Evolutionary conservation across 1,140 invertebrate genomes (phyloP), one percentile per base, ranked within the genome.

Genomic region (Solen grandis): DNA sequence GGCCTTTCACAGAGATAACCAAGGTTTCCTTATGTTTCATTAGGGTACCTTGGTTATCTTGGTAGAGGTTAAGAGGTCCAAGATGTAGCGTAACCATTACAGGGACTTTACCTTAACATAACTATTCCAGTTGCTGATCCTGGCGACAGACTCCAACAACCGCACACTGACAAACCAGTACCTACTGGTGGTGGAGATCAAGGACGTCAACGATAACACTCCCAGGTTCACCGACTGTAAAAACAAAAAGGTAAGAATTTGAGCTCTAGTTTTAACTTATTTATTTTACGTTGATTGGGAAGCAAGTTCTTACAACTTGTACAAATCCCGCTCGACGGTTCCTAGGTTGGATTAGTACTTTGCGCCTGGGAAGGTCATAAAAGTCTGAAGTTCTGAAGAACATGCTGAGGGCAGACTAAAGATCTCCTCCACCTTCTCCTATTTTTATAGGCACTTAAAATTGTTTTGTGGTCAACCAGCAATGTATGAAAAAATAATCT

Each of bases 201-300:
- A 94, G 0, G 97, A 99, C 89, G 95, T 96, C 85, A 98, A 99
- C 90, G 97, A 99, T 91, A 97, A 99, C 89, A 94, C 94, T 63
- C 97, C 97, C 59, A 82, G 82, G 0, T 88, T 85, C 60, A 25
- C n/a, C n/a, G 52, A 27, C 10, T 80, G 77, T 19, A 62, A 62
- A 35, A 50, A 41, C 50, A 70, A 22, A 50, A 4, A 25, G 55
- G 76, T 79, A 60, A 66, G 74, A 22, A 62, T 62, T 62, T 25
- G 27, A 16, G n/a, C 59, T 62, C 29, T 46, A 10, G 19, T 46
- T 19, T 10, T 8, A 46, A 46, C 19, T 46, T 8, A 46, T 46
- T 10, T 46, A 10, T 46, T 10, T 46, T 8, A 46, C 19, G 8
- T 10, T 46, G 8, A 10, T 19, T 10, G 19, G 19, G 8, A 46